Evolutionary conservation across 2,797 vertebrate genomes (phyloP).

Genomic region (Chloroceryle amazona): DNA sequence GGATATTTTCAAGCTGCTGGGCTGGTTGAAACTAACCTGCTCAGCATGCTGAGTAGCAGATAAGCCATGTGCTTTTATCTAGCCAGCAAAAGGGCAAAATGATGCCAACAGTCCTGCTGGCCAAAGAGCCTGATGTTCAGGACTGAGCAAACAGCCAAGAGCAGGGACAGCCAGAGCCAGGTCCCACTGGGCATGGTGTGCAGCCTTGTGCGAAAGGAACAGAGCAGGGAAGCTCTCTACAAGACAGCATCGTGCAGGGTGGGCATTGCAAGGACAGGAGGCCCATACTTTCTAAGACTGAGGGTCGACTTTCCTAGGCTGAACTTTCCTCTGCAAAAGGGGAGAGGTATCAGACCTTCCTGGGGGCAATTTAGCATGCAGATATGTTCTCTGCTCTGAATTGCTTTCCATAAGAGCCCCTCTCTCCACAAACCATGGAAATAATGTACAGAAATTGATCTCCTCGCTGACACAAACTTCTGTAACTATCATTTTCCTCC

Average conservation of each 20-base stretch:
- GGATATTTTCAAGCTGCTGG: neutral
- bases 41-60: neutral
- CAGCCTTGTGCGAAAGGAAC: neutral
- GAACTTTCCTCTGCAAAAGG: neutral
- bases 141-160: neutral
- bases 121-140: neutral
- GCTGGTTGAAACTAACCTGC: neutral
- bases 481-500: neutral
- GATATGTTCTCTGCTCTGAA: neutral
- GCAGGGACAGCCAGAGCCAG: neutral
- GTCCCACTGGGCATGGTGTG: neutral
- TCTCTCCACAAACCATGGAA: neutral
- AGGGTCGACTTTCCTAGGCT: neutral
- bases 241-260: neutral
- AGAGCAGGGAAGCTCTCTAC: neutral
- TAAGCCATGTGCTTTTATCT: neutral
- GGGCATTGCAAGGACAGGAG: neutral
- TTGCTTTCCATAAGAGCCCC: fast-evolving
- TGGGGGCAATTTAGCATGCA: neutral
- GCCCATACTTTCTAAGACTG: neutral
- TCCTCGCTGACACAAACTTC: neutral
- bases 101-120: neutral
- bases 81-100: neutral
- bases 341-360: neutral
- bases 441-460: neutral